Percentiles rank a stretch among this genome's conserved stretches.
These are phyloP conservation scores for Atta cephalotes DNA, from an alignment of 1,140 invertebrate genomes.

Conservation along the genomic window DNA sequence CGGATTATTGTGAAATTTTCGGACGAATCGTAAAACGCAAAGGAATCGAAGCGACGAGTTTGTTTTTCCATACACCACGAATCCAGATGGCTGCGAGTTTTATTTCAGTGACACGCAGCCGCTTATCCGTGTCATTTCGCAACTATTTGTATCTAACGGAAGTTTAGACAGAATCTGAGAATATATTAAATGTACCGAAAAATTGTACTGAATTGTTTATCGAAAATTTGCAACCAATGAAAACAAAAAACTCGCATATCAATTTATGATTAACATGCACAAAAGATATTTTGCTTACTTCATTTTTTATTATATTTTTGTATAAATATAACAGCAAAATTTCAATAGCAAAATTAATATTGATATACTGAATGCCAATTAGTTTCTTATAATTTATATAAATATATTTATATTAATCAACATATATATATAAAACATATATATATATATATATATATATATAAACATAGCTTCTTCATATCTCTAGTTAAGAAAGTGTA, in stretches of 20 bases:
- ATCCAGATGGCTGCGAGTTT: slow-evolving; percentile 76
- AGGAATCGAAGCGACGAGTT: slow-evolving; percentile 54
- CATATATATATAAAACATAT: too few species aligned
- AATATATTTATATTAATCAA: background rate
- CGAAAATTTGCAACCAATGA: background rate
- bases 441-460: too few species aligned
- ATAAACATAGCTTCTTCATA: background rate
- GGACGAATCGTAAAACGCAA: slow-evolving; percentile 55
- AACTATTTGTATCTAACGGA: slow-evolving; percentile 73
- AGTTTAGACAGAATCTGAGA: slow-evolving; percentile 55
- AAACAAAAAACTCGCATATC: background rate
- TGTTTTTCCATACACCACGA: slow-evolving; percentile 66
- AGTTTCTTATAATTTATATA: background rate
- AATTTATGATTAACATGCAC: background rate
- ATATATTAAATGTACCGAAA: background rate
- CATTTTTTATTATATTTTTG: background rate
- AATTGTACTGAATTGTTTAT: background rate
- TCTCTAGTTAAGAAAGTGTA: background rate
- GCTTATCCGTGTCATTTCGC: slow-evolving; percentile 75
- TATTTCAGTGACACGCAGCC: slow-evolving; percentile 77
- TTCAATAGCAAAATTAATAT: background rate
- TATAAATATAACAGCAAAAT: background rate
- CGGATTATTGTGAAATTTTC: slow-evolving; percentile 16
- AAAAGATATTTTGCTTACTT: background rate
- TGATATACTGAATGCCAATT: background rate